Base-by-base conservation (phyloP, 2,888 invertebrate genomes). In the Agrotis segetum region DNA sequence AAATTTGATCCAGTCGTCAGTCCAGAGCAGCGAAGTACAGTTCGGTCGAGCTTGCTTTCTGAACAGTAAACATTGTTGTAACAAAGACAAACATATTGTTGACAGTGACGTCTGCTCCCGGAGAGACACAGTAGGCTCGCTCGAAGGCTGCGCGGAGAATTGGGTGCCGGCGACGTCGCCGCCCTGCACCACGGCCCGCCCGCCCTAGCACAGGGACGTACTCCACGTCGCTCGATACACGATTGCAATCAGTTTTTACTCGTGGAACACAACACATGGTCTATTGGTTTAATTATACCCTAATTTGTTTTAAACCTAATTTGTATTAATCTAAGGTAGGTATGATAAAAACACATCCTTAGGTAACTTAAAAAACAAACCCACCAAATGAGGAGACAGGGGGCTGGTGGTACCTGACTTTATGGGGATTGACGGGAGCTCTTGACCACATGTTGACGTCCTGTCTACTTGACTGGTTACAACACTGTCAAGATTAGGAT, bases 141-240 rank as follows among this genome's bases (percentile, higher is more conserved):
- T 71, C 21, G 21, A 46, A n/a, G 61, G 59, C 58, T 53, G 77
- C 13, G 67, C 17, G 75, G 24, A 34, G 65, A 79, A 77, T 71
- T 73, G 63, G 79, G 79, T 74, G 81, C 71, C 65, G 44, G 81
- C 68, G 83, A 72, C 71, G 82, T 79, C 78, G 69, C 88, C 79
- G 75, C 83, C 79, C 79, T 79, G 61, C 85, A 77, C 85, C 44
- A 5, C 44, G n/a, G 40, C 40, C 47, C 69, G 56, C 65, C 55
- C 70, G 62, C 76, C 50, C 67, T 4, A 14, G n/a, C 47, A 40
- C 81, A 72, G 70, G 70, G 83, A 34, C 69, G 83, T 9, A 79
- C 60, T 83, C 50, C 58, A 40, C 1, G 16, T 19, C 13, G 2
- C 19, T n/a, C 17, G 40, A 40, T 40, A 40, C 29, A 52, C 9